Evolutionary conservation across 2,888 invertebrate species (phyloP).

Genomic region (Automeris io): DNA sequence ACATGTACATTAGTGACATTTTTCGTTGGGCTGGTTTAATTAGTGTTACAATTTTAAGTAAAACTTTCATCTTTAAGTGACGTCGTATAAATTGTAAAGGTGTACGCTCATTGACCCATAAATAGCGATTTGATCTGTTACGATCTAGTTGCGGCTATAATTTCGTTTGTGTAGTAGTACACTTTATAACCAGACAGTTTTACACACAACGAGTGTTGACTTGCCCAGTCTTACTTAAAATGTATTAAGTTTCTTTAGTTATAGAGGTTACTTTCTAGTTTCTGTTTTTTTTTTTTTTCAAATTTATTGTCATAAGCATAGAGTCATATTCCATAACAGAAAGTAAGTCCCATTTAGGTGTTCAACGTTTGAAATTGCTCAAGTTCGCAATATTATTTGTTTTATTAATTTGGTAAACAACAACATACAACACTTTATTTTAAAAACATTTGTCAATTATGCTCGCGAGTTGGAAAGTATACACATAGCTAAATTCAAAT

Average conservation of each 20-base stretch:
- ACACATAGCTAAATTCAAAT: too few relatives aligned
- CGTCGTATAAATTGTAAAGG: conserved; percentile 2
- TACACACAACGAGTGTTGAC: conserved; percentile 34
- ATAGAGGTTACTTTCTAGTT: too few relatives aligned
- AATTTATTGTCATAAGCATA: too few relatives aligned
- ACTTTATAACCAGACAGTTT: conserved; percentile 25
- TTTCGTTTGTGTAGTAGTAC: conserved; percentile 24
- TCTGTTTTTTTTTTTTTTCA: too few relatives aligned
- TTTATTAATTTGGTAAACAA: too few relatives aligned
- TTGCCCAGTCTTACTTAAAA: conserved; percentile 1
- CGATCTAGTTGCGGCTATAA: conserved; percentile 62
- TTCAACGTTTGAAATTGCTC: too few relatives aligned
- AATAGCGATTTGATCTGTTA: conserved; percentile 58
- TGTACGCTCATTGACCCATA: conserved; percentile 55
- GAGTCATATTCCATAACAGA: too few relatives aligned
- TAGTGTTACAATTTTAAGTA: background rate
- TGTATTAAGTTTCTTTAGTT: background rate
- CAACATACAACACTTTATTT: too few relatives aligned
- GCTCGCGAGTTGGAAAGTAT: too few relatives aligned
- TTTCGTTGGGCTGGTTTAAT: background rate
- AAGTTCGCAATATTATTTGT: too few relatives aligned
- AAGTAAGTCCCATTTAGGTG: too few relatives aligned
- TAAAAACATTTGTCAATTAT: too few relatives aligned
- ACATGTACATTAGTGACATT: conserved; percentile 24
- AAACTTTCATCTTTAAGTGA: conserved; percentile 3